These are phyloP conservation scores for Suricata suricatta DNA, from an alignment of 2,113 vertebrate species.

Conservation along the genomic window DNA sequence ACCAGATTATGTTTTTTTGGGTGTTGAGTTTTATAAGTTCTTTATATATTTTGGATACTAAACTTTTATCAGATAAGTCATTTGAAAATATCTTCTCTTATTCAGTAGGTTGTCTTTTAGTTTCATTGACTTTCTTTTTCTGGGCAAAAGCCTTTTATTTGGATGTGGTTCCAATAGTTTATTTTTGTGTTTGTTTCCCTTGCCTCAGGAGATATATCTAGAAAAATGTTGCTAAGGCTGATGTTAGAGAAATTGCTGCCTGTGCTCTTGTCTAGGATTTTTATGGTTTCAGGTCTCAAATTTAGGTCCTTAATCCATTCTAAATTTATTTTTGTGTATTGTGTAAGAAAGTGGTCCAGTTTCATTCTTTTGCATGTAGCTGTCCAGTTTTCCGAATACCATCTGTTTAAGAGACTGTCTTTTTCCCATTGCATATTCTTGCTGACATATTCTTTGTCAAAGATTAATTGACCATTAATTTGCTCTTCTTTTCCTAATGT, in stretches of 20 bases:
- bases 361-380: not conserved
- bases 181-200: not conserved
- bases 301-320: not conserved
- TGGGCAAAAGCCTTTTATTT: not conserved
- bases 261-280: not conserved
- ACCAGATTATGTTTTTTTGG: not conserved
- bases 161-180: not conserved
- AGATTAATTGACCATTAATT: not conserved
- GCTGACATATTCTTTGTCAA: not conserved
- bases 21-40: not conserved
- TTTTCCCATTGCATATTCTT: not conserved
- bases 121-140: not conserved
- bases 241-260: not conserved
- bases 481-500: not conserved
- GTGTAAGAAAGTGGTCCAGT: not conserved
- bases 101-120: not conserved
- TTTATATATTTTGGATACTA: not conserved
- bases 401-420: not conserved
- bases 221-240: not conserved
- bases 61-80: not conserved
- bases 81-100: not conserved
- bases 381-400: not conserved
- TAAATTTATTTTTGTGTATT: not conserved
- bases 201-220: not conserved
- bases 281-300: not conserved